These are phyloP conservation scores for Craniophora ligustri DNA, from an alignment of 2,888 invertebrate genomes.

Conservation along the genomic window DNA sequence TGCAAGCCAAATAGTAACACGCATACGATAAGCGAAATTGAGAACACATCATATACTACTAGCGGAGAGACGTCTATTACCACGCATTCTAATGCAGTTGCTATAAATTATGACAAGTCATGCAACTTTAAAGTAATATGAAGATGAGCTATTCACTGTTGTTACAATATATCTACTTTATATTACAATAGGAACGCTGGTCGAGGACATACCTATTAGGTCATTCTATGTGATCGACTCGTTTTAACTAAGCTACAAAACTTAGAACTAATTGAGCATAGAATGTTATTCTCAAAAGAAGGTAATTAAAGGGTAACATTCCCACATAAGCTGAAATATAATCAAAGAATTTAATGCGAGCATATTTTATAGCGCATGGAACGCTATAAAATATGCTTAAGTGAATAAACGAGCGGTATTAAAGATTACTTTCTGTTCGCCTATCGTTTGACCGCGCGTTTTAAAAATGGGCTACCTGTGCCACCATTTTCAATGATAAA, in stretches of 20 bases:
- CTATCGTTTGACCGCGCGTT: conserved; percentile 31
- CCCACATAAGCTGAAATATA: not conserved
- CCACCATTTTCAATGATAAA: conserved; percentile 22
- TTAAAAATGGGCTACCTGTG: conserved; percentile 3
- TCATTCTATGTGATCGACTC: not conserved
- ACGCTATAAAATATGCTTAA: conserved; percentile 1
- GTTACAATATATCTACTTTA: not conserved
- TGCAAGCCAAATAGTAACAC: conserved; percentile 3
- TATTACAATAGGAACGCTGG: not conserved
- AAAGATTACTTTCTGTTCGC: conserved; percentile 20
- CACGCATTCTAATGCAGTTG: conserved; percentile 8
- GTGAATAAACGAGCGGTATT: not conserved
- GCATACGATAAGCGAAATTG: not conserved
- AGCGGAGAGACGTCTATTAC: not conserved
- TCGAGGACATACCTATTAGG: too few species aligned
- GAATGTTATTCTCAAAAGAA: too few species aligned
- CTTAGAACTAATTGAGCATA: too few species aligned
- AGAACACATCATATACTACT: conserved; percentile 10
- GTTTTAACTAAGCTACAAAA: too few species aligned
- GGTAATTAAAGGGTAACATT: not conserved
- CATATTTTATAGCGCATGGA: too few species aligned
- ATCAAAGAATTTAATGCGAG: not conserved
- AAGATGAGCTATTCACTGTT: not conserved
- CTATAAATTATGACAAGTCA: conserved; percentile 11
- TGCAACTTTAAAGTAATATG: conserved; percentile 2